A percentile compares a stretch with the other conserved stretches of the same genome.
These are phyloP conservation scores for Sinocyclocheilus maitianheensis DNA, from an alignment of 2,113 vertebrate species.

Conservation along the genomic window DNA sequence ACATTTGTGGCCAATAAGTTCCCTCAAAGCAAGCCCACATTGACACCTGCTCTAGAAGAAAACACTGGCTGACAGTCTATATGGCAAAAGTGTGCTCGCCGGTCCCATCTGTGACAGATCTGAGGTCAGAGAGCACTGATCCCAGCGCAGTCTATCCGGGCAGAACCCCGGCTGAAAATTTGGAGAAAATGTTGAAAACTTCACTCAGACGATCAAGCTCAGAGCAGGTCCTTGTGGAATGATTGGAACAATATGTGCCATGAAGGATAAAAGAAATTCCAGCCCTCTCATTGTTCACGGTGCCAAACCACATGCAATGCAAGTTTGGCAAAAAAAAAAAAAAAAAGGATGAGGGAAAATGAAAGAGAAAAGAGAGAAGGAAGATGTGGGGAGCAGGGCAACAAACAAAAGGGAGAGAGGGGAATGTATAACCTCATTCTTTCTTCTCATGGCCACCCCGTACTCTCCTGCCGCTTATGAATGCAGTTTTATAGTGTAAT, in stretches of 20 bases:
- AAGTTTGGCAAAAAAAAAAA: slow-evolving; percentile 50
- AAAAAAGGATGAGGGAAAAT: slow-evolving; percentile 41
- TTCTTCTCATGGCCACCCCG: slow-evolving; percentile 18
- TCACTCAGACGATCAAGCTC: slow-evolving; percentile 38
- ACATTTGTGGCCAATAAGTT: neutral
- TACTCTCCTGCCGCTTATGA: slow-evolving; percentile 2
- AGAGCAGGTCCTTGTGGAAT: slow-evolving; percentile 44
- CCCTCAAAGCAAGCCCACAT: neutral
- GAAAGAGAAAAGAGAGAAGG: slow-evolving; percentile 48
- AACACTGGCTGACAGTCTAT: neutral
- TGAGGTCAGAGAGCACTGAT: neutral
- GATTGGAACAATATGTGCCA: slow-evolving; percentile 62
- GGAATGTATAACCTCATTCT: slow-evolving; percentile 50
- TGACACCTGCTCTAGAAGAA: neutral
- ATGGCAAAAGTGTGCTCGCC: neutral
- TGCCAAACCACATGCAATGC: slow-evolving; percentile 58
- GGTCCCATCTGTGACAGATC: neutral
- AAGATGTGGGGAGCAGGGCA: slow-evolving; percentile 60
- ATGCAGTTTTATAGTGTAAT: neutral
- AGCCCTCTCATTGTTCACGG: slow-evolving; percentile 42
- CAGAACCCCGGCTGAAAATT: slow-evolving; percentile 14
- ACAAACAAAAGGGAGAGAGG: slow-evolving; percentile 52
- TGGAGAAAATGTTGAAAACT: slow-evolving; percentile 37
- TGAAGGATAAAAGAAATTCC: slow-evolving; percentile 62
- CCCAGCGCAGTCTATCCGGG: neutral